These are phyloP conservation scores for Tragelaphus eurycerus DNA, from an alignment of 2,797 vertebrate genomes.

Conservation along the genomic window DNA sequence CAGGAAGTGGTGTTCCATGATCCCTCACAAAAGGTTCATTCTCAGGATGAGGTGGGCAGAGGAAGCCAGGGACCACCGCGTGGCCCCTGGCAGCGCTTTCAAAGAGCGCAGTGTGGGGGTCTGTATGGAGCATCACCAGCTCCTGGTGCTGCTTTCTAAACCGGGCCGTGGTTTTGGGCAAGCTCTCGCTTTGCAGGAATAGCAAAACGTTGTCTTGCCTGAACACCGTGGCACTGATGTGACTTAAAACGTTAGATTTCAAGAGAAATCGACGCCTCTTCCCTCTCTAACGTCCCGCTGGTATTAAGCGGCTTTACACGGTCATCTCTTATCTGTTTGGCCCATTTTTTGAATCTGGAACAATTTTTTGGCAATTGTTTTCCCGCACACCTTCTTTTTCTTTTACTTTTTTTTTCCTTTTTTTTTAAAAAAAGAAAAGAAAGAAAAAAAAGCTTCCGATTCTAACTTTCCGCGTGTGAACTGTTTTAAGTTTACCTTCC, in stretches of 20 bases:
- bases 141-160: neutral
- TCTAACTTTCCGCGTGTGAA: neutral
- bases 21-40: conserved; percentile 9
- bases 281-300: rapidly evolving
- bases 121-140: rapidly evolving
- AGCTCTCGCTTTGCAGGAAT: rapidly evolving
- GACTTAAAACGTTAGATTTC: neutral
- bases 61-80: neutral
- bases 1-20: neutral
- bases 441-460: neutral
- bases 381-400: neutral
- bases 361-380: neutral
- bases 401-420: neutral
- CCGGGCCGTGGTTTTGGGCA: rapidly evolving
- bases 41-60: neutral
- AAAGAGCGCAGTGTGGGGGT: neutral
- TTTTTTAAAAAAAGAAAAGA: neutral
- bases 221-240: rapidly evolving
- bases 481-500: neutral
- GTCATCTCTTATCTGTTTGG: neutral
- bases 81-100: neutral
- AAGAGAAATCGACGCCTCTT: neutral
- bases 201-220: neutral
- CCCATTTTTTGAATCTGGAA: neutral
- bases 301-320: neutral